Evolutionary conservation across 2,113 vertebrate genomes (phyloP).

Genomic region (Colossoma macropomum): DNA sequence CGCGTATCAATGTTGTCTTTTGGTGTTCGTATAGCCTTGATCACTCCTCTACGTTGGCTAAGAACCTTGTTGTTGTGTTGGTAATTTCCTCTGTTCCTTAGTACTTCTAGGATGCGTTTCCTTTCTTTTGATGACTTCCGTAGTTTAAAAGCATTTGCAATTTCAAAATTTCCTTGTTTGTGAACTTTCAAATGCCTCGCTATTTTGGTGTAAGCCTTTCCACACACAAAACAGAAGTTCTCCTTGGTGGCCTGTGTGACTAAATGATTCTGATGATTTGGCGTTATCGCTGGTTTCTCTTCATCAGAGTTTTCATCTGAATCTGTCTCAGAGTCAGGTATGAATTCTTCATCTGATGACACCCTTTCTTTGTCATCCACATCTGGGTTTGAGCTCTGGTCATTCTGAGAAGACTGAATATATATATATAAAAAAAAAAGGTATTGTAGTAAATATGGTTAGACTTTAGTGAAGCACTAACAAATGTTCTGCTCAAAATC

Average conservation of each 20-base stretch:
- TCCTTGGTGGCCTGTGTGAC: slow-evolving; percentile 9
- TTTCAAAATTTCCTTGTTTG: slow-evolving; percentile 15
- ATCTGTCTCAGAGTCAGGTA: slow-evolving; percentile 10
- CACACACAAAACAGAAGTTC: slow-evolving; percentile 35
- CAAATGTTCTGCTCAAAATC: no score
- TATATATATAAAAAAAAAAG: background rate
- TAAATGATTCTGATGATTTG: background rate
- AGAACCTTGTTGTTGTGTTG: slow-evolving; percentile 9
- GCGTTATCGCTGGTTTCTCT: background rate
- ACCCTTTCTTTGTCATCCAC: background rate
- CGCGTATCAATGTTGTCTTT: background rate
- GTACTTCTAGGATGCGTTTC: slow-evolving; percentile 4
- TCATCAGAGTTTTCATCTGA: background rate
- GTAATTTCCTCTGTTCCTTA: slow-evolving; percentile 32
- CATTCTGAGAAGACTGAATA: background rate
- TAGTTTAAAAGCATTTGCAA: slow-evolving; percentile 13
- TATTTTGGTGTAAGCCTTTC: slow-evolving; percentile 10
- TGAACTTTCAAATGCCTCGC: slow-evolving; percentile 31
- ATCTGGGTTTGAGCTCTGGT: background rate
- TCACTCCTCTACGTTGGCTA: background rate
- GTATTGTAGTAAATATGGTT: no score
- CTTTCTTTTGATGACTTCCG: background rate
- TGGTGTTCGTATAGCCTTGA: background rate
- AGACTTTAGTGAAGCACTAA: background rate
- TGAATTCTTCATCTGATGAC: slow-evolving; percentile 23